Evolutionary conservation across 2,113 vertebrate genomes (phyloP), one percentile per base, ranked within the genome.

Genomic region (Ardeotis arabs): DNA sequence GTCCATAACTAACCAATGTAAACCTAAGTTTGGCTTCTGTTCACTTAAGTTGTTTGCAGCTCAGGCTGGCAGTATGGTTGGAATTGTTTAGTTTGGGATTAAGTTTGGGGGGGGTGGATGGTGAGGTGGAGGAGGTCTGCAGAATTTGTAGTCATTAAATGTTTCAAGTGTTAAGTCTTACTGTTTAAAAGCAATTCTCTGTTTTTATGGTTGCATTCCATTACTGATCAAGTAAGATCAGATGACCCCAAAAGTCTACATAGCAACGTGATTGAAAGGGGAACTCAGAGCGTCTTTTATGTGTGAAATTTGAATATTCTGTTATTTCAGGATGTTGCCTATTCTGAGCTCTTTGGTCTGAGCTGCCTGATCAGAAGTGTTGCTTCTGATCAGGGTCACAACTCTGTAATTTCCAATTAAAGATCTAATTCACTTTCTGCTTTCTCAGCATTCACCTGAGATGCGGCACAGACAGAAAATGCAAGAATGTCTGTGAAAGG

Each of bases 291-390:
- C 2, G 2, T 49, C 33, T 91, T 87, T 75, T 56, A n/a, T 24
- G 6, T 14, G 3, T 78, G 27, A 95, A 81, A 92, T 96, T 90
- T 95, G 68, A 90, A 95, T 94, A 68, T 87, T 81, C 12, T 7
- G 28, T 92, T 92, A 52, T 70, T 95, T 92, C 73, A 84, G 68
- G 47, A 81, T 81, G 49, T 81, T 93, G 68, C 37, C 50, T 86
- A 0, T 74, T 86, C n/a, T 88, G 49, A 83, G 11, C 2, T 76
- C 13, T 64, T 89, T 66, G 41, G 28, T 69, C 7, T 72, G 53
- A 58, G 23, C 28, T 66, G 29, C n/a, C 64, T 78, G 21, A 87
- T 87, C 28, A 44, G 55, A 94, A 80, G 66, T 53, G 75, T 59
- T 74, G 17, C 33, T 66, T 83, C 47, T 89, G 55, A 56, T 81